These are phyloP conservation scores for Pseudomyrmex gracilis DNA, from an alignment of 1,140 invertebrate species.

Conservation along the genomic window DNA sequence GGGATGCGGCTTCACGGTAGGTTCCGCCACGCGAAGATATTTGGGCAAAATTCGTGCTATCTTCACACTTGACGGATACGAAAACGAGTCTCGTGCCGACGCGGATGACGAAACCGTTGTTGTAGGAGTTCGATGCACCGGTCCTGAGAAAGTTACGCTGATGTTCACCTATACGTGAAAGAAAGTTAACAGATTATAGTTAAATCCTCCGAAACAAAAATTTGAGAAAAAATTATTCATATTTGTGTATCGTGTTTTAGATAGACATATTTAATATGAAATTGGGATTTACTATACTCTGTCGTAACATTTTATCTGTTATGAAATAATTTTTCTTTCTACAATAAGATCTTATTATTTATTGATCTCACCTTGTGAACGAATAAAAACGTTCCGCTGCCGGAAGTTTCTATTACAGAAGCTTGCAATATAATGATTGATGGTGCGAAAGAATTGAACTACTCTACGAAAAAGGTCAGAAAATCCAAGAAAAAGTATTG, in stretches of 20 bases:
- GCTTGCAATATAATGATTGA: conserved; percentile 24
- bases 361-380: background rate
- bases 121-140: conserved; percentile 78
- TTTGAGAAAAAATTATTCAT: conserved; percentile 1
- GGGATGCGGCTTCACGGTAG: conserved; percentile 71
- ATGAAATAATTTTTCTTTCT: background rate
- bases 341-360: background rate
- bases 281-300: background rate
- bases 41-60: conserved; percentile 73
- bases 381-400: background rate
- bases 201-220: background rate
- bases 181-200: background rate
- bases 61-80: conserved; percentile 69
- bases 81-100: conserved; percentile 64
- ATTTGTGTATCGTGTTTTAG: background rate
- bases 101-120: conserved; percentile 73
- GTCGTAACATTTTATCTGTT: background rate
- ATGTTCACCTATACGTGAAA: conserved; percentile 77
- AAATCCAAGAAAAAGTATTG: background rate
- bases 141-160: conserved; percentile 79
- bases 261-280: background rate
- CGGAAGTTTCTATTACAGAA: conserved; percentile 5
- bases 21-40: conserved; percentile 80
- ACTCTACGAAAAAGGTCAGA: background rate
- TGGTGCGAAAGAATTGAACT: conserved; percentile 4